phyloP scores from a whole-genome alignment of 2,888 invertebrate species.

The Epirrita christyi region DNA sequence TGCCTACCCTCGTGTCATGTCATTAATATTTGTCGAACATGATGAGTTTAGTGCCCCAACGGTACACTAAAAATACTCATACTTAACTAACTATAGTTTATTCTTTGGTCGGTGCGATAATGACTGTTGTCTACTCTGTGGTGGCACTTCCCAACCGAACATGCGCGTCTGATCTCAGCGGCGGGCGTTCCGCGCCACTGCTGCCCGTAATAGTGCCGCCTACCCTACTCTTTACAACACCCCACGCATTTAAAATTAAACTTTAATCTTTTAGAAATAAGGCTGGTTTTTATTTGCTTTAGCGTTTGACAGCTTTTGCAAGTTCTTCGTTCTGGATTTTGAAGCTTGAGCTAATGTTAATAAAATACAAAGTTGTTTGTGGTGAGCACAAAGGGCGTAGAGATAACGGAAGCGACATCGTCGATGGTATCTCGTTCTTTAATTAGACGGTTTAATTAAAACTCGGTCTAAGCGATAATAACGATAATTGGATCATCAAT shows the following conservation, averaged over 20 bases:
- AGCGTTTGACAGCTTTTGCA: slow-evolving; percentile 14
- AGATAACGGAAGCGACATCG: slow-evolving; percentile 64
- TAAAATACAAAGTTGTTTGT: slow-evolving; percentile 36
- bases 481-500: slow-evolving; percentile 77
- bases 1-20: slow-evolving; percentile 21
- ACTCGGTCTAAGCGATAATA: slow-evolving; percentile 56
- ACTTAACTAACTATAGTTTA: not conserved
- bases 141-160: slow-evolving; percentile 52
- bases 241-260: slow-evolving; percentile 25
- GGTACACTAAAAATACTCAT: slow-evolving; percentile 58
- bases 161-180: slow-evolving; percentile 74
- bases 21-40: slow-evolving; percentile 37
- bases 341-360: slow-evolving; percentile 3
- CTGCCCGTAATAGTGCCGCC: slow-evolving; percentile 70
- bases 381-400: slow-evolving; percentile 52
- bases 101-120: slow-evolving; percentile 23
- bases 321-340: slow-evolving; percentile 26
- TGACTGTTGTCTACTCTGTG: slow-evolving; percentile 25
- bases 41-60: slow-evolving; percentile 34
- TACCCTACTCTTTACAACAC: slow-evolving; percentile 50
- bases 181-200: slow-evolving; percentile 79
- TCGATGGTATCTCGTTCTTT: slow-evolving; percentile 64
- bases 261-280: not conserved
- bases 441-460: slow-evolving; percentile 79
- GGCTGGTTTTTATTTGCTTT: slow-evolving; percentile 18